Conservation (phyloP, 2,888 invertebrate species). For the Stenotaenia linearis region DNA sequence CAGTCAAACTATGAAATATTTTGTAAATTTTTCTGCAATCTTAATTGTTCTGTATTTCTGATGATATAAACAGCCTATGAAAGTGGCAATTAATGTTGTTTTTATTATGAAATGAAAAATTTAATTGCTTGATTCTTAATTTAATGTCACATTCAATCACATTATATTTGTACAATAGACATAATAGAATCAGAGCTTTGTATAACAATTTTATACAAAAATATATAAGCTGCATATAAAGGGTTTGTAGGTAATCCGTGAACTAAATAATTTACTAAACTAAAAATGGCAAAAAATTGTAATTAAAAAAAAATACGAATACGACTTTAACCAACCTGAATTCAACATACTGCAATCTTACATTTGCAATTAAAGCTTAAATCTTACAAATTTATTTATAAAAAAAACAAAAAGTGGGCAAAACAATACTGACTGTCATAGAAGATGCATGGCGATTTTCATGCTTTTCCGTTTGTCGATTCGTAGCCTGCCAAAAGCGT, state of each 20-base stretch:
- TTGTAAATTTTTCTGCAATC: neutral
- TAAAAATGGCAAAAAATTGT: too few relatives aligned
- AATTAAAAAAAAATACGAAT: neutral
- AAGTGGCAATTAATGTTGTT: neutral
- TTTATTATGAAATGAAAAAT: neutral
- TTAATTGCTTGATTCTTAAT: neutral
- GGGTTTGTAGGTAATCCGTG: neutral
- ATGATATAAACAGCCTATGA: constrained; percentile 16
- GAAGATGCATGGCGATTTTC: neutral
- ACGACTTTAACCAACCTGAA: neutral
- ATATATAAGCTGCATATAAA: neutral
- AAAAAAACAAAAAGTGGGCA: neutral
- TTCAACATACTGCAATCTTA: neutral
- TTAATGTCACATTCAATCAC: neutral
- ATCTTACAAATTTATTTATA: neutral
- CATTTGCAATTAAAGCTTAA: neutral
- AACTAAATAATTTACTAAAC: neutral
- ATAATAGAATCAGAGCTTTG: neutral
- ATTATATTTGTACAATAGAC: neutral
- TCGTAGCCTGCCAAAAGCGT: neutral
- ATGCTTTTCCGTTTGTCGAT: neutral
- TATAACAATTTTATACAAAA: neutral
- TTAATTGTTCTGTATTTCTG: constrained; percentile 9
- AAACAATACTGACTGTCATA: neutral
- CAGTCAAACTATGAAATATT: neutral